phyloP scores from a whole-genome alignment of 2,797 vertebrate species.

The Mus minutoides region DNA sequence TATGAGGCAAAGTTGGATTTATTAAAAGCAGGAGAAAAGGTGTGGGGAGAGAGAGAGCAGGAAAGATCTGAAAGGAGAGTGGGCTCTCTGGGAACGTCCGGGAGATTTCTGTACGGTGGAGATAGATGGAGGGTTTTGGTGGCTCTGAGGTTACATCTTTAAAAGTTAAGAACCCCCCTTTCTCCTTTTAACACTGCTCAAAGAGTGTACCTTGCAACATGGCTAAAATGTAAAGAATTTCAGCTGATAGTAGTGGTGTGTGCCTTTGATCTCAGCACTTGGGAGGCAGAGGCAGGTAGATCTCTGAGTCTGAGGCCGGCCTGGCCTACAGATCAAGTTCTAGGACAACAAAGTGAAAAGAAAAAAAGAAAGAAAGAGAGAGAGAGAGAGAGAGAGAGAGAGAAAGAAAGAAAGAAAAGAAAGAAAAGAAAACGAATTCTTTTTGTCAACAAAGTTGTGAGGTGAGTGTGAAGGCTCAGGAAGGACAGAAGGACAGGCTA shows the following conservation, averaged over 20 bases:
- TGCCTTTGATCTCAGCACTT: not conserved
- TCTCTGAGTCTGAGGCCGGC: not conserved
- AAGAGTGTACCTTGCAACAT: not conserved
- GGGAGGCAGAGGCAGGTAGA: not conserved
- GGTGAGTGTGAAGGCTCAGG: too few relatives aligned
- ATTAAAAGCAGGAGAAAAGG: not conserved
- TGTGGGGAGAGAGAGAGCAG: not conserved
- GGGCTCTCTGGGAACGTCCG: slow-evolving; percentile 60
- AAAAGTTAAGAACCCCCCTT: not conserved
- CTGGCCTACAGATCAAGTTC: not conserved
- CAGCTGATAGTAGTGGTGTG: too few relatives aligned
- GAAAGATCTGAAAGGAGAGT: not conserved
- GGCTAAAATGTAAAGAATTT: not conserved
- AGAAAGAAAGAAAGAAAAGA: too few relatives aligned
- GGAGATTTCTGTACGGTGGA: not conserved
- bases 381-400: too few relatives aligned
- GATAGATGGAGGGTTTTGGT: not conserved
- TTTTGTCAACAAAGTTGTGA: not conserved
- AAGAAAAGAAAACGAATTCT: not conserved
- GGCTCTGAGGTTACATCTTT: not conserved
- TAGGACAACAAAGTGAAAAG: not conserved
- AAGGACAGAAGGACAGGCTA: too few relatives aligned
- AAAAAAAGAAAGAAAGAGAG: too few relatives aligned
- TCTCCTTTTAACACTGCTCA: not conserved
- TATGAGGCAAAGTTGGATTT: not conserved